Evolutionary conservation across 2,797 vertebrate species (phyloP).

Genomic region (Austrolebias charrua): DNA sequence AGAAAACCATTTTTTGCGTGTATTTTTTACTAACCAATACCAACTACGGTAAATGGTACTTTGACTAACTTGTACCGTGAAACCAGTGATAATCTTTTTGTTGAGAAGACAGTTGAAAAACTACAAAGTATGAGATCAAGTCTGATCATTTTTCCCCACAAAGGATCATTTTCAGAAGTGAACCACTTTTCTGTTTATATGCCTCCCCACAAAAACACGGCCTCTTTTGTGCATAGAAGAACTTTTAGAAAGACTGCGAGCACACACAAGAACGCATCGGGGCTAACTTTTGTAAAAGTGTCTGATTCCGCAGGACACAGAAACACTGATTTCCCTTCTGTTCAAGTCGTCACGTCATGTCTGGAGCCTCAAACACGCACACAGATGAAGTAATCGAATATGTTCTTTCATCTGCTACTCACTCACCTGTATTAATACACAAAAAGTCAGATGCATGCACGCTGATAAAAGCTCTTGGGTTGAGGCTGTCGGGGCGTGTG

Average conservation of each 20-base stretch:
- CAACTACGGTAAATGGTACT: background rate
- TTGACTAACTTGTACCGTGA: background rate
- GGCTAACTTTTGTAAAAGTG: too few species aligned
- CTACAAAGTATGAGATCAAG: slow-evolving; percentile 26
- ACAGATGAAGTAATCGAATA: background rate
- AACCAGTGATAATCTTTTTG: rapidly evolving
- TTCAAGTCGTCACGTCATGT: slow-evolving; percentile 6
- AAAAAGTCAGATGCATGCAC: slow-evolving; percentile 13
- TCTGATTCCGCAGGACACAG: slow-evolving; percentile 2
- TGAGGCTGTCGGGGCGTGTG: slow-evolving; percentile 53
- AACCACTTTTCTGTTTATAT: slow-evolving; percentile 14
- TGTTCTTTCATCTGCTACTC: slow-evolving; percentile 29
- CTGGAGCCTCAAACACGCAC: background rate
- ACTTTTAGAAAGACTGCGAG: slow-evolving; percentile 56
- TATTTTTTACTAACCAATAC: background rate
- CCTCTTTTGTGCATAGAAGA: slow-evolving; percentile 15
- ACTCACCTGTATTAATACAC: slow-evolving; percentile 17
- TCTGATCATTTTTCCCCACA: slow-evolving; percentile 28
- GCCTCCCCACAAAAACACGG: slow-evolving; percentile 22
- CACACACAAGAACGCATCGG: slow-evolving; percentile 12
- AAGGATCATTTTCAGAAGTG: slow-evolving; percentile 17
- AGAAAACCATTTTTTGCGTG: too few species aligned
- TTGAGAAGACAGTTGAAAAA: background rate
- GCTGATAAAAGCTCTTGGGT: slow-evolving; percentile 22
- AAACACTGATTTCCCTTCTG: slow-evolving; percentile 2